phyloP scores from a whole-genome alignment of 2,888 invertebrate genomes.

The Quadriops clusia region DNA sequence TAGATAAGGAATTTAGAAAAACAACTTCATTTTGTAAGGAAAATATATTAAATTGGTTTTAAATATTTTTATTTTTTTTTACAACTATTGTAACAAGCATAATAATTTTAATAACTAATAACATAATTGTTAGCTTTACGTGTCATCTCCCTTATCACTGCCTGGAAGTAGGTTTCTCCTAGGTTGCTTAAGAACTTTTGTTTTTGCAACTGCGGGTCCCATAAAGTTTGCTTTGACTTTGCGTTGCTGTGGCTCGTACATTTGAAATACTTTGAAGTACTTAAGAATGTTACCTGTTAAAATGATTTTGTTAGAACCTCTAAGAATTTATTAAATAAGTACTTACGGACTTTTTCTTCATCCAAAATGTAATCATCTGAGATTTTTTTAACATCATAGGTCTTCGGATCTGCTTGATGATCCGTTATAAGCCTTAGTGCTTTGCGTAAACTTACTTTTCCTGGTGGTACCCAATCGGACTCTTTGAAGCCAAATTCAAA shows the following conservation, averaged over 20 bases:
- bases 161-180: too few relatives aligned
- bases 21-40: too few relatives aligned
- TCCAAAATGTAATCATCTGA: conserved; percentile 59
- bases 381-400: conserved; percentile 46
- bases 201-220: conserved; percentile 27
- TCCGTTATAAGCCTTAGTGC: conserved; percentile 53
- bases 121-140: too few relatives aligned
- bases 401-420: conserved; percentile 48
- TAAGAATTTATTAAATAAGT: too few relatives aligned
- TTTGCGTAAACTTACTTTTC: conserved; percentile 53
- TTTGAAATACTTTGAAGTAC: conserved; percentile 54
- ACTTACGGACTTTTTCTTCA: conserved; percentile 45
- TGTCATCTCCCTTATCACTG: too few relatives aligned
- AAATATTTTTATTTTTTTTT: too few relatives aligned
- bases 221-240: conserved; percentile 27
- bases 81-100: too few relatives aligned
- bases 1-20: too few relatives aligned
- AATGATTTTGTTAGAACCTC: conserved; percentile 7
- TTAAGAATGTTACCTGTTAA: conserved; percentile 42
- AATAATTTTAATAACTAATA: too few relatives aligned
- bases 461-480: conserved; percentile 46
- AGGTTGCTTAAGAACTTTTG: too few relatives aligned
- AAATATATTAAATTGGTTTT: too few relatives aligned
- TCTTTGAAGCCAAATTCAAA: conserved; percentile 60
- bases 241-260: conserved; percentile 44